phyloP scores from a whole-genome alignment of 2,888 invertebrate genomes.

The Pristionchus entomophagus region DNA sequence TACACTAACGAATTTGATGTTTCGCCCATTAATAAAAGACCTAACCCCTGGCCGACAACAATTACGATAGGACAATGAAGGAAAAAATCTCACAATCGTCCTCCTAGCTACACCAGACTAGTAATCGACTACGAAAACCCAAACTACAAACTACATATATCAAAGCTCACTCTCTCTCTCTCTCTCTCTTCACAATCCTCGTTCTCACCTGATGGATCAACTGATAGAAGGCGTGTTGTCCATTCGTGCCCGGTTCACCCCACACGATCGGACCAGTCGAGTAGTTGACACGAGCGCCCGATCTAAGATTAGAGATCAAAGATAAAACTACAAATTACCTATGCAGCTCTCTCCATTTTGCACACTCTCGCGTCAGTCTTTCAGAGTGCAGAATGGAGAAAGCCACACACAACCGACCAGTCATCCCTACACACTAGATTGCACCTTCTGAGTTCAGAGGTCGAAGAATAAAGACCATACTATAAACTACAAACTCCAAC shows the following conservation, averaged over 20 bases:
- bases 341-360: too few relatives aligned
- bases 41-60: too few relatives aligned
- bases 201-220: conserved; percentile 90
- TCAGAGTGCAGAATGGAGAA: neutral
- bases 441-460: neutral
- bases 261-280: conserved; percentile 88
- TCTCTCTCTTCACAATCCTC: too few relatives aligned
- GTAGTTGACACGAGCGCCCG: conserved; percentile 78
- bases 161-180: neutral
- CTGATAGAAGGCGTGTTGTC: conserved; percentile 99
- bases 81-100: too few relatives aligned
- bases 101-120: too few relatives aligned
- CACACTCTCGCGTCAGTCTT: too few relatives aligned
- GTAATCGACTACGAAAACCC: too few relatives aligned
- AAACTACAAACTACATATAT: neutral
- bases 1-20: too few relatives aligned
- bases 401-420: neutral
- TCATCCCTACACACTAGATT: neutral
- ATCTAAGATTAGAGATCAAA: conserved; percentile 52
- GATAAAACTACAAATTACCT: neutral
- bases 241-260: conserved; percentile 99
- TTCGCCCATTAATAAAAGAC: too few relatives aligned
- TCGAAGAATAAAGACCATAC: too few relatives aligned
- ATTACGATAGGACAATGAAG: too few relatives aligned
- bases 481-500: conserved; percentile 25